Conservation (phyloP, 2,113 vertebrate species). For the Columbina picui region DNA sequence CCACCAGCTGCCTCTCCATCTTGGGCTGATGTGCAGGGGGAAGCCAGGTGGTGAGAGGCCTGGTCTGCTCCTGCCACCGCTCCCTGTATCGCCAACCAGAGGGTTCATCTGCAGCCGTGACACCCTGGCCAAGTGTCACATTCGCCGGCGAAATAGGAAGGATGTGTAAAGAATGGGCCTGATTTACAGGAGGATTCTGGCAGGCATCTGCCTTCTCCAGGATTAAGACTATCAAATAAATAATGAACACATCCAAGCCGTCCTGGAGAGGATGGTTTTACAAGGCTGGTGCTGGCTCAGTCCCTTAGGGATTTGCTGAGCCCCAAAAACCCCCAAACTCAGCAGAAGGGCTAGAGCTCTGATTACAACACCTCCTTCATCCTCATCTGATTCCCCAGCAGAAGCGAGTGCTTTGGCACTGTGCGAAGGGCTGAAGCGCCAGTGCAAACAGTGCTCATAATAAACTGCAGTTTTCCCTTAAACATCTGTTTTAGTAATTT, state of each 20-base stretch:
- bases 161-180: background rate
- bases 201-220: background rate
- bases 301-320: rapidly evolving
- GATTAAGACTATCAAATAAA: background rate
- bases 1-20: background rate
- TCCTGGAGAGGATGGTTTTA: conserved; percentile 11
- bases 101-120: background rate
- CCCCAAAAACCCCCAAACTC: background rate
- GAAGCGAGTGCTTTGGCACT: rapidly evolving
- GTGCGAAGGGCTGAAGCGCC: rapidly evolving
- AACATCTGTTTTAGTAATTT: conserved; percentile 19
- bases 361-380: background rate
- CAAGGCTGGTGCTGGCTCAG: background rate
- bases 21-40: too few species aligned
- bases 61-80: background rate
- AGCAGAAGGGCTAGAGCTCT: background rate
- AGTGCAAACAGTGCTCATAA: background rate
- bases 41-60: background rate
- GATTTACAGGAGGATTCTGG: background rate
- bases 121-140: background rate
- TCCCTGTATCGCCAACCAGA: background rate
- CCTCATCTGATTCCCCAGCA: background rate
- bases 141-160: background rate
- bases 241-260: background rate
- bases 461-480: background rate